phyloP scores from a whole-genome alignment of 2,113 vertebrate species.

The Tetraodon nigroviridis region DNA sequence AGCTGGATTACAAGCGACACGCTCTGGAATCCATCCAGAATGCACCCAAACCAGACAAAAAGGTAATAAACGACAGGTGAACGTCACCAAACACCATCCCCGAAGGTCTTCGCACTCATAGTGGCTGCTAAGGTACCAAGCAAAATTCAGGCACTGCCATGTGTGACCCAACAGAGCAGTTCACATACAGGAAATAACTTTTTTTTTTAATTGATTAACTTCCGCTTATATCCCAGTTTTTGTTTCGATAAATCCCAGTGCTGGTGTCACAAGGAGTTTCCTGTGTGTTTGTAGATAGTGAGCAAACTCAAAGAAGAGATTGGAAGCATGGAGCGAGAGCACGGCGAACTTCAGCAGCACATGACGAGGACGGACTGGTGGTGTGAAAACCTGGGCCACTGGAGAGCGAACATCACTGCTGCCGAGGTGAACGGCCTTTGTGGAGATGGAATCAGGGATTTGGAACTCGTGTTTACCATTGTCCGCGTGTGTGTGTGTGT shows the following conservation, averaged over 20 bases:
- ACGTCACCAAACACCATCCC: neutral
- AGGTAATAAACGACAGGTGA: conserved; percentile 71
- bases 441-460: no score
- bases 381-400: conserved; percentile 95
- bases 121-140: neutral
- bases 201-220: neutral
- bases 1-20: conserved; percentile 95
- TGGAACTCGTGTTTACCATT: no score
- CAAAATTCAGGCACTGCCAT: neutral
- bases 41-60: conserved; percentile 95
- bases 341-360: conserved; percentile 88
- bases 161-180: neutral
- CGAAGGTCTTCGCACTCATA: neutral
- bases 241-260: neutral
- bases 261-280: neutral
- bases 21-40: conserved; percentile 93
- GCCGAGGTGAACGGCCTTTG: conserved; percentile 80
- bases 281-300: conserved; percentile 80
- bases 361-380: conserved; percentile 95
- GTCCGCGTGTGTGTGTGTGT: neutral
- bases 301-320: conserved; percentile 95
- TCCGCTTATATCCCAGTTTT: neutral
- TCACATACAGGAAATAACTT: neutral
- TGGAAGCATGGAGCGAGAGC: conserved; percentile 88
- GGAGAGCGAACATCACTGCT: conserved; percentile 84